Evolutionary conservation across 2,888 invertebrate species (phyloP), one percentile per base, ranked within the genome.

Genomic region (Ernsta delagoae): DNA sequence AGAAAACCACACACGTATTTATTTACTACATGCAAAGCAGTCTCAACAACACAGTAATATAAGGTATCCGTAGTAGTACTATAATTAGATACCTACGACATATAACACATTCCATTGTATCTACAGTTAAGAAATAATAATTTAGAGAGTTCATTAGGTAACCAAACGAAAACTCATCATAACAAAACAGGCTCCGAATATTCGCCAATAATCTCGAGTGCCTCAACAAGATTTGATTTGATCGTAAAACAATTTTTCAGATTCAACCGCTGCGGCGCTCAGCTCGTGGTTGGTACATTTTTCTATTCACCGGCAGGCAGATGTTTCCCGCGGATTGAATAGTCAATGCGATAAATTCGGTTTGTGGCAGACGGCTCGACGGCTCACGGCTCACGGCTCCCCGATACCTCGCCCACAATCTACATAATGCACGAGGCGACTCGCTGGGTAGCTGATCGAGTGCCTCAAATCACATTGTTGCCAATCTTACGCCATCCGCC

Each of bases 321-420:
- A 90, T 89, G 90, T 85, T 85, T 83, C 80, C 78, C 81, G 80
- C 82, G 87, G 82, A 88, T 87, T 89, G 92, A 90, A 92, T 92
- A 88, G 89, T 85, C 90, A 89, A 89, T 90, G 87, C 82, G 92
- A 92, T 92, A 92, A 92, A 92, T 90, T 90, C 90, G 85, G 89
- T 88, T 88, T 86, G 84, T 80, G 77, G 78, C 74, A 75, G 83
- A 82, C 88, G 84, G 81, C 79, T 76, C 80, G 83, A 79, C 54
- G 66, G 66, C 66, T 66, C 66, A 60, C 81, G 78, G 36, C n/a
- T n/a, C n/a, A n/a, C n/a, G n/a, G 78, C 76, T 75, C 77, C 75
- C 73, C 73, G 61, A 70, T 70, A 71, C 72, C 74, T 76, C 60
- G 66, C 60, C 84, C 78, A 78, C 89, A 90, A 90, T 90, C 88